Evolutionary conservation across 2,888 invertebrate species (phyloP), one percentile per base, ranked within the genome.

Genomic region (Lithophane ornitopus): DNA sequence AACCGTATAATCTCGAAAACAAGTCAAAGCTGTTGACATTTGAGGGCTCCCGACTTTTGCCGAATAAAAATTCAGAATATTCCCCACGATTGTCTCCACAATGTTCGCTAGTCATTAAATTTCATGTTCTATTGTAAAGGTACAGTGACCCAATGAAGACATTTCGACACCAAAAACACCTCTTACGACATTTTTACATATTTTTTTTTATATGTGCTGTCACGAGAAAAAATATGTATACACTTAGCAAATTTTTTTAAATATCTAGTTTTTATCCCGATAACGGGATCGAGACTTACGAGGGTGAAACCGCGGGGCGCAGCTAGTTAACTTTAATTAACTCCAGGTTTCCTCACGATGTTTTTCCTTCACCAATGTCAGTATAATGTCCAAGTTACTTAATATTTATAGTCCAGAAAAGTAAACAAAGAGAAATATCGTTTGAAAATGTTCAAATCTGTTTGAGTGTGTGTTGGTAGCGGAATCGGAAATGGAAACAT

Each of bases 61-160:
- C 85, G 84, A 88, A 89, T 86, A 86, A 89, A 90, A 89, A 89
- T 91, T 91, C 89, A 84, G 89, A 80, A 84, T 84, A 85, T 80
- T 71, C 87, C 83, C 78, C 82, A 80, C 67, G 68, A 89, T 87
- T 87, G 84, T 76, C 84, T 85, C 78, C 39, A 11, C 69, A 12
- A 75, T 56, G 49, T 85, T 85, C 73, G 85, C 28, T 49, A 79
- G 69, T 91, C 89, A 89, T 92, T 90, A 89, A 89, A 88, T 89
- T 90, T 90, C 83, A 88, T 87, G 75, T 78, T 74, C 67, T 39
- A 67, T 79, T 69, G 62, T 68, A 49, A 54, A 69, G 58, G 62
- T 63, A 66, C 65, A n/a, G 66, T 41, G n/a, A 56, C 56, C 67
- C 41, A 83, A 77, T 74, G 77, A 75, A 79, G 74, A 79, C 16